Evolutionary conservation across 2,113 vertebrate genomes (phyloP).

Genomic region (Rhabdornis inornatus): DNA sequence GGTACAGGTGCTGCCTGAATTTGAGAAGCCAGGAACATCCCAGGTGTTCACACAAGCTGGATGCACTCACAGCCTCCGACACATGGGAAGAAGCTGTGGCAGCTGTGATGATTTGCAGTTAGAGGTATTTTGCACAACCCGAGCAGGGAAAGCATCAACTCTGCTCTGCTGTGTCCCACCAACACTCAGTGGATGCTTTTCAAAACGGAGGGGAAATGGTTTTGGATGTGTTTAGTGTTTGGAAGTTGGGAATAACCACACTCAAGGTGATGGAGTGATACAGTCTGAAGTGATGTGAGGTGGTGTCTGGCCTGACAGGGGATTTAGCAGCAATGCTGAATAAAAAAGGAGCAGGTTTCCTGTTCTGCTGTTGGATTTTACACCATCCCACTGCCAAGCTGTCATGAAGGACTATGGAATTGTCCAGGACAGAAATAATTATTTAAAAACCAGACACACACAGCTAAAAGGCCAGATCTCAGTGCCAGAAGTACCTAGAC

Average conservation of each 20-base stretch:
- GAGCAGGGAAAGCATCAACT: background rate
- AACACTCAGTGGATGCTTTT: fast-evolving
- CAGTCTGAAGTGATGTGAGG: background rate
- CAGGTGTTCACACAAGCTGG: background rate
- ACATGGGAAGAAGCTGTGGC: background rate
- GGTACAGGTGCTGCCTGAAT: fast-evolving
- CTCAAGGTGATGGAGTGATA: background rate
- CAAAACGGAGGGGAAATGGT: background rate
- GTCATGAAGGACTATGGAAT: background rate
- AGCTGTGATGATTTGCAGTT: background rate
- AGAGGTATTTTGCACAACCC: background rate
- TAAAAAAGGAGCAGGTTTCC: background rate
- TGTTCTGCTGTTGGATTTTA: background rate
- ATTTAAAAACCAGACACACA: background rate
- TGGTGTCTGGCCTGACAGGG: background rate
- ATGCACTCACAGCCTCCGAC: background rate
- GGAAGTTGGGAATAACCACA: background rate
- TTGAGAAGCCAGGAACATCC: background rate
- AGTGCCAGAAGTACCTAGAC: background rate
- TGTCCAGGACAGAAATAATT: background rate
- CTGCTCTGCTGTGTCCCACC: background rate
- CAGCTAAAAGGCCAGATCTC: background rate
- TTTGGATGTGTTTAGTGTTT: fast-evolving
- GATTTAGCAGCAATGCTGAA: background rate
- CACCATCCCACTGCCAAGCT: background rate